These are phyloP conservation scores for Alaudala cheleensis DNA, from an alignment of 2,113 vertebrate genomes.

Conservation along the genomic window DNA sequence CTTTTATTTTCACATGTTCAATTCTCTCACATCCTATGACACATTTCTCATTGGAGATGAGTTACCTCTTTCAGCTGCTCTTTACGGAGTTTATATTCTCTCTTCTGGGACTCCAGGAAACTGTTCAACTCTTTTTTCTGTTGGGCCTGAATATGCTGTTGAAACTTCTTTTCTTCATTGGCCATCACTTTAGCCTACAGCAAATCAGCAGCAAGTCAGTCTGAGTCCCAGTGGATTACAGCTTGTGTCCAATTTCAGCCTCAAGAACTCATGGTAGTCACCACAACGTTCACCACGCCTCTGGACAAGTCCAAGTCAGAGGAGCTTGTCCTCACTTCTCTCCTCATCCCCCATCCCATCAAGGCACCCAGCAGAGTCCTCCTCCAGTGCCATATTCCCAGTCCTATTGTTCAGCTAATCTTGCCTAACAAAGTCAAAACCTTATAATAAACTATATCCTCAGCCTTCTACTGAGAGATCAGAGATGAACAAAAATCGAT, in stretches of 20 bases:
- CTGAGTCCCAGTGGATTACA: not conserved
- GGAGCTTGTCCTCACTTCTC: not conserved
- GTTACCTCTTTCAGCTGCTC: constrained; percentile 96
- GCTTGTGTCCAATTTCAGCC: not conserved
- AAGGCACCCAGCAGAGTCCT: not conserved
- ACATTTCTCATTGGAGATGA: not conserved
- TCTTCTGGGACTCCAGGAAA: constrained; percentile 95
- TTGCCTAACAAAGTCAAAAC: not conserved
- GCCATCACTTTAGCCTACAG: constrained; percentile 91
- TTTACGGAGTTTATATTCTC: constrained; percentile 97
- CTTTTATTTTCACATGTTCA: not conserved
- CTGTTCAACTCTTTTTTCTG: constrained; percentile 98
- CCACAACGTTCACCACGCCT: not conserved
- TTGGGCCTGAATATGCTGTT: constrained; percentile 96
- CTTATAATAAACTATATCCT: not conserved
- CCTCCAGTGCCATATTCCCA: not conserved
- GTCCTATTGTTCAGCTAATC: not conserved
- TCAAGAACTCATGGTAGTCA: not conserved
- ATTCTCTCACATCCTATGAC: fast-evolving
- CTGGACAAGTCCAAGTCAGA: not conserved
- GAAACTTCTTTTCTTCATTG: constrained; percentile 98
- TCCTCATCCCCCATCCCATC: not conserved
- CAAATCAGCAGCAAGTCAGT: constrained; percentile 6
- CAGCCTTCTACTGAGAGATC: not conserved
- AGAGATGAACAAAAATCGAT: not conserved